Conservation (phyloP, 2,113 vertebrate species). For the Lagopus leucura region DNA sequence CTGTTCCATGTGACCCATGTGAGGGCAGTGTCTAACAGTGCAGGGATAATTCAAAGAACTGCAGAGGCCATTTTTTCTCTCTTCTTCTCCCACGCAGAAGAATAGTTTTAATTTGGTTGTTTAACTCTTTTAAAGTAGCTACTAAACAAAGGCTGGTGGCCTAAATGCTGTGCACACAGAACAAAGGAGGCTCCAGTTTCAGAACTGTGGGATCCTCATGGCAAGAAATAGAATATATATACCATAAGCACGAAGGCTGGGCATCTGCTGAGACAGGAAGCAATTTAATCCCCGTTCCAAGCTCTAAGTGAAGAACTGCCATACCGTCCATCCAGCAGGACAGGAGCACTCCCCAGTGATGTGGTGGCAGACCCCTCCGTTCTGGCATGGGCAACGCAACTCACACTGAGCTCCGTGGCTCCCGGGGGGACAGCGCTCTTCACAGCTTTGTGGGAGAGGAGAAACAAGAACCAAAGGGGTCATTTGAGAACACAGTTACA, state of each 20-base stretch:
- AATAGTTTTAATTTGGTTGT: not conserved
- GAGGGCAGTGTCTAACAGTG: not conserved
- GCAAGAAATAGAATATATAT: not conserved
- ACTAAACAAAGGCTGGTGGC: not conserved
- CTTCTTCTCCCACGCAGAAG: not conserved
- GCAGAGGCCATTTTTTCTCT: not conserved
- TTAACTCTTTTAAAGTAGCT: not conserved
- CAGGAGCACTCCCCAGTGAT: slow-evolving; percentile 96
- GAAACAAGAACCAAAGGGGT: not conserved
- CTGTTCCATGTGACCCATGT: rapidly evolving
- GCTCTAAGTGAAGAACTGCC: not conserved
- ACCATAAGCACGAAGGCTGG: not conserved
- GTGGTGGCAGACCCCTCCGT: slow-evolving; percentile 94
- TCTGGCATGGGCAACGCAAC: slow-evolving; percentile 96
- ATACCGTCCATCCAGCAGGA: slow-evolving; percentile 93
- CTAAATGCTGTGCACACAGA: not conserved
- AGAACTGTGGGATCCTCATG: rapidly evolving
- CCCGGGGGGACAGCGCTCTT: slow-evolving; percentile 92
- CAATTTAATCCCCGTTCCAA: not conserved
- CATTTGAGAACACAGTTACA: not conserved
- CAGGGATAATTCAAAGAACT: not conserved
- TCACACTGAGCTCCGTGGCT: slow-evolving; percentile 97
- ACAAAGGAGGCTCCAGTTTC: not conserved
- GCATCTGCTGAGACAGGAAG: not conserved
- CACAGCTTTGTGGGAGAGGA: slow-evolving; percentile 82